Base-by-base conservation (phyloP, 1,140 invertebrate species). In the Eulimnadia texana region DNA sequence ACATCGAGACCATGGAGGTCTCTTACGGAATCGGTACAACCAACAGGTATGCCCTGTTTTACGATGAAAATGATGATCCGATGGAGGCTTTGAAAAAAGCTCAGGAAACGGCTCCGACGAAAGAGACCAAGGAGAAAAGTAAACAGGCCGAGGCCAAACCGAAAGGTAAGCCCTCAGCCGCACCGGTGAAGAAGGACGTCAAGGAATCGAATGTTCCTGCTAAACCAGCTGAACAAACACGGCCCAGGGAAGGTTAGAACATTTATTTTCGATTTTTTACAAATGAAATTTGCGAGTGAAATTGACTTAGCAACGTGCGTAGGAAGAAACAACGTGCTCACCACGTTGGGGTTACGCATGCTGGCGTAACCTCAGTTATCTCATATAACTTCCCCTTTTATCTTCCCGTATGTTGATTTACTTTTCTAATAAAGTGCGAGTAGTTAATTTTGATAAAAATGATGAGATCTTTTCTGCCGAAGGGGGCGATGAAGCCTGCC, bases 21-120 rank as follows among this genome's bases (percentile, higher is more conserved):
- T 80, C 84, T 70, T 95, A 94, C 82, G 92, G 88, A 72, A 88
- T 93, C 74, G 87, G 87, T 67, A 84, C 91, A 66, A 83, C 82
- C 70, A 96, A 96, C 79, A 86, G 92, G 78, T 95, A 90, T 78
- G 86, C 83, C 74, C 82, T 93, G 74, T 91, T 92, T 74, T 80
- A 83, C 72, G 84, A 88, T 71, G 85, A 76, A 56, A 87, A 83
- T 71, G 80, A 83, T 72, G 91, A 94, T 80, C 88, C 88, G 65
- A 79, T 90, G 72, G 90, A 93, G 79, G 83, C 87, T 72, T 74
- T 91, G 54, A 67, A 68, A 70, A 84, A 85, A 78, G 79, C 82
- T 68, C 81, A 83, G 72, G 85, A 86, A 75, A 80, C 80, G 68
- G 85, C 83, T 68, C 88, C 84, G 71, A 50, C 63, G 13, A 63